A percentile compares a stretch with the other conserved stretches of the same genome.
Conservation (phyloP, 2,113 vertebrate species). For the Steatornis caripensis region DNA sequence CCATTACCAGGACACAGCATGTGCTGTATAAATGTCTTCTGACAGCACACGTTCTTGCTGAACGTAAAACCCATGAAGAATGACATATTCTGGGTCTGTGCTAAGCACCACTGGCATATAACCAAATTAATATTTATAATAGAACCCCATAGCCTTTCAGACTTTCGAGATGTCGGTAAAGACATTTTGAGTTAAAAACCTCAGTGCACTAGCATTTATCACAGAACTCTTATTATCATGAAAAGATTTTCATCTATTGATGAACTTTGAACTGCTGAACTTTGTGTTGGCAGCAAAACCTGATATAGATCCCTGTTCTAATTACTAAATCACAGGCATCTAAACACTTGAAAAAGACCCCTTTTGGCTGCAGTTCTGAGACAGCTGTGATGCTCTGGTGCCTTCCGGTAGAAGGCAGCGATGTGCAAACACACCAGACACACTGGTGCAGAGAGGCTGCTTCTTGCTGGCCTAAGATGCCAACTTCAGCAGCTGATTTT, state of each 20-base stretch:
- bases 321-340: not conserved
- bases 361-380: not conserved
- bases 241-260: not conserved
- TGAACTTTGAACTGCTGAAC: not conserved
- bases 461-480: not conserved
- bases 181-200: not conserved
- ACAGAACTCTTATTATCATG: not conserved
- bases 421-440: not conserved
- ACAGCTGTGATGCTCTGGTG: not conserved
- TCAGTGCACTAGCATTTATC: not conserved
- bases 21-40: not conserved
- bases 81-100: not conserved
- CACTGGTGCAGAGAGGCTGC: not conserved
- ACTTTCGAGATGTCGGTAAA: not conserved
- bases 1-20: not conserved
- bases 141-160: not conserved
- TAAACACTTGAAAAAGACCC: not conserved
- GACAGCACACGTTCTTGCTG: not conserved
- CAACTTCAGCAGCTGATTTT: not conserved
- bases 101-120: not conserved
- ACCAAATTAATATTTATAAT: not conserved
- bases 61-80: not conserved
- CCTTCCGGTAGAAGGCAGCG: not conserved
- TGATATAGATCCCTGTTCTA: not conserved
- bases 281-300: not conserved